A percentile compares a stretch with the other conserved stretches of the same genome.
Conservation (phyloP, 2,888 invertebrate genomes). For the Pseudoips prasinana region DNA sequence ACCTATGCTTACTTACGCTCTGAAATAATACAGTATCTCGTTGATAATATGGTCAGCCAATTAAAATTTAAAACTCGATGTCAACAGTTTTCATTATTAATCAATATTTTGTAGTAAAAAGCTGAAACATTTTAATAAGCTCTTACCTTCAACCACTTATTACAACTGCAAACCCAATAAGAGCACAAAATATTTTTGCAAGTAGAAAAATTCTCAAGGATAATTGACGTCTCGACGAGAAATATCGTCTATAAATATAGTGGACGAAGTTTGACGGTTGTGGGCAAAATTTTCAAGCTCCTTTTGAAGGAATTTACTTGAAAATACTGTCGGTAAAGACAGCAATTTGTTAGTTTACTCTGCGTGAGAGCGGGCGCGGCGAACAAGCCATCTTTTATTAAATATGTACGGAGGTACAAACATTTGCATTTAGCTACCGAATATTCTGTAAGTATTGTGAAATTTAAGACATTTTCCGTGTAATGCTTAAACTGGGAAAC, state of each 20-base stretch:
- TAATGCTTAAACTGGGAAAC: slow-evolving; percentile 16
- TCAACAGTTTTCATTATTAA: background rate
- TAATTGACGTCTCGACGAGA: slow-evolving; percentile 31
- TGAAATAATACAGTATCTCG: too few species aligned
- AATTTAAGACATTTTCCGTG: slow-evolving; percentile 17
- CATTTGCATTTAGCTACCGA: slow-evolving; percentile 30
- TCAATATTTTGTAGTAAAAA: background rate
- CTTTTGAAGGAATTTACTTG: slow-evolving; percentile 42
- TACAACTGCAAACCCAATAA: slow-evolving; percentile 15
- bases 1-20: too few species aligned
- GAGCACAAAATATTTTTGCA: slow-evolving; percentile 15
- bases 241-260: slow-evolving; percentile 38
- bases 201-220: slow-evolving; percentile 17
- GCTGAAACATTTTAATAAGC: slow-evolving; percentile 12
- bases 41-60: too few species aligned
- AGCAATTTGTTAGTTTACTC: slow-evolving; percentile 52
- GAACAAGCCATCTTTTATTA: slow-evolving; percentile 39
- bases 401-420: slow-evolving; percentile 30
- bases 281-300: slow-evolving; percentile 31
- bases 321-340: slow-evolving; percentile 32
- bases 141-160: slow-evolving; percentile 9
- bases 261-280: slow-evolving; percentile 36
- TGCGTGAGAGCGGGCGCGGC: slow-evolving; percentile 29
- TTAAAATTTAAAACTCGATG: background rate
- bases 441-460: slow-evolving; percentile 17